These are phyloP conservation scores for Avahi laniger DNA, from an alignment of 2,797 vertebrate species.

Conservation along the genomic window DNA sequence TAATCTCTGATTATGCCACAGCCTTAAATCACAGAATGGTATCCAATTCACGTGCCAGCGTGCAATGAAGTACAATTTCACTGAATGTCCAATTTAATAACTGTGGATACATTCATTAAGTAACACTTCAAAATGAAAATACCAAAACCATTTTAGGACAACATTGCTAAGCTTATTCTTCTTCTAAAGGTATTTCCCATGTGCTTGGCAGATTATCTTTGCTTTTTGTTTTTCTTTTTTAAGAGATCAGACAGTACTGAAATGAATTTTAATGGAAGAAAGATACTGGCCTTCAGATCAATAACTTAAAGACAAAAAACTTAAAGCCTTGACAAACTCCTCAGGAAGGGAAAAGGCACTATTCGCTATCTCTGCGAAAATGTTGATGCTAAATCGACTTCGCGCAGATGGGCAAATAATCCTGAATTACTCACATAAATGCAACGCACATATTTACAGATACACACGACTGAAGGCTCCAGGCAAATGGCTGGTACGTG, in stretches of 20 bases:
- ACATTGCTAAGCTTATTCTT: background rate
- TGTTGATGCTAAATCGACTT: background rate
- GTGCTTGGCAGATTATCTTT: background rate
- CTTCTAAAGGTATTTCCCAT: background rate
- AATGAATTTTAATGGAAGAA: slow-evolving; percentile 29
- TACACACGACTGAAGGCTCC: background rate
- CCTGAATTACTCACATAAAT: slow-evolving; percentile 11
- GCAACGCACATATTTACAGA: slow-evolving; percentile 13
- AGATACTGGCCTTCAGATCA: slow-evolving; percentile 23
- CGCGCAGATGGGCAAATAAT: background rate
- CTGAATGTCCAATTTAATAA: background rate
- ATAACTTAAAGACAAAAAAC: slow-evolving; percentile 10
- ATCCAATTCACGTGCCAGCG: background rate
- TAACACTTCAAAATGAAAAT: background rate
- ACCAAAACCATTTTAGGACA: background rate
- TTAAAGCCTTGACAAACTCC: slow-evolving; percentile 4
- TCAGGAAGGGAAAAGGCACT: background rate
- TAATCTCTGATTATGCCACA: background rate
- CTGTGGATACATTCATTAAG: background rate
- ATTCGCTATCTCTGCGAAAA: background rate
- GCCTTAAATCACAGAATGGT: background rate
- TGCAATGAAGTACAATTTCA: background rate
- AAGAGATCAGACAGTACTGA: background rate
- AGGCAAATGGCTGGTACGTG: background rate
- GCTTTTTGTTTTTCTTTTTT: background rate